Evolutionary conservation across 2,797 vertebrate genomes (phyloP).

Genomic region (Gallirallus australis): DNA sequence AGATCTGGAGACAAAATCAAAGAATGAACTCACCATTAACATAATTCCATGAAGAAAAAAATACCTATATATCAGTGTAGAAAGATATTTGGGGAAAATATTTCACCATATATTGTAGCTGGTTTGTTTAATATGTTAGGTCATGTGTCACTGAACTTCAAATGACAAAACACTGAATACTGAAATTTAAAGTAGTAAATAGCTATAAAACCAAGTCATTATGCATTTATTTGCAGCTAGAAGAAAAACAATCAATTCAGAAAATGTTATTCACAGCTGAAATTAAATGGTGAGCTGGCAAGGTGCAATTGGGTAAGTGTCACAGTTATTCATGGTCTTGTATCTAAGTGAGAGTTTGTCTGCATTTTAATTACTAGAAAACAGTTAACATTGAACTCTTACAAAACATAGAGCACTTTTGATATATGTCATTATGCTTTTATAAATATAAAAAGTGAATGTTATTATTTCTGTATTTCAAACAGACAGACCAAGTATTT

Average conservation of each 20-base stretch:
- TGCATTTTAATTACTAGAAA: constrained; percentile 73
- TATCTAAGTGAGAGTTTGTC: constrained; percentile 24
- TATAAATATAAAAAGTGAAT: neutral
- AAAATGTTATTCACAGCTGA: constrained; percentile 29
- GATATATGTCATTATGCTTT: neutral
- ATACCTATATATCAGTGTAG: neutral
- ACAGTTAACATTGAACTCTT: constrained; percentile 16
- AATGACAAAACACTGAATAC: constrained; percentile 5
- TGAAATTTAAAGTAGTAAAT: constrained; percentile 16
- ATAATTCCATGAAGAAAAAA: neutral
- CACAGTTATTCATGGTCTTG: constrained; percentile 71
- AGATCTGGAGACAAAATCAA: neutral
- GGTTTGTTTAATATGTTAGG: neutral
- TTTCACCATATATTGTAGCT: neutral
- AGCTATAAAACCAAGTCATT: constrained; percentile 15
- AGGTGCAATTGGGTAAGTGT: constrained; percentile 62
- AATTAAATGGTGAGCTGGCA: constrained; percentile 56
- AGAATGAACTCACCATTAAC: neutral
- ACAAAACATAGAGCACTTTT: constrained; percentile 34
- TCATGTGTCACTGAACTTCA: neutral
- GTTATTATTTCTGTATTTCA: neutral
- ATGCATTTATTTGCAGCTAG: constrained; percentile 43
- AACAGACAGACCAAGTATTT: rapidly evolving
- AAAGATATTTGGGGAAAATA: neutral
- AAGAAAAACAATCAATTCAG: constrained; percentile 54